Evolutionary conservation across 2,888 invertebrate species (phyloP).

Genomic region (Escarpia spicata): DNA sequence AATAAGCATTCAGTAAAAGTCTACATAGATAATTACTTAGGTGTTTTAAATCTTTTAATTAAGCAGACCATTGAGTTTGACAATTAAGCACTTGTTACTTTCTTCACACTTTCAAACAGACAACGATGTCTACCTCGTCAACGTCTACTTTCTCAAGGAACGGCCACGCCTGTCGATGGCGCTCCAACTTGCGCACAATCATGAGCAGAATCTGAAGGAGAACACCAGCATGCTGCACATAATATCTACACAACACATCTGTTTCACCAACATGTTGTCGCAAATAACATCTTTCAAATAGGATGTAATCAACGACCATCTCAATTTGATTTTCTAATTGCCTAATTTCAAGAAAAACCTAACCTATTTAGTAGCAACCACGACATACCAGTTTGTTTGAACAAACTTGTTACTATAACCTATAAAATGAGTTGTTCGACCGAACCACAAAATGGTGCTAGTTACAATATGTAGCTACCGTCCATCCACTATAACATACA

Average conservation of each 20-base stretch:
- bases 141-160: slow-evolving; percentile 91
- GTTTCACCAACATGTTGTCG: not conserved
- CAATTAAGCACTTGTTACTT: not conserved
- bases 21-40: not conserved
- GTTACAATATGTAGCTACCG: too few relatives aligned
- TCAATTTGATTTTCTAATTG: not conserved
- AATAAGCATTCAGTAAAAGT: not conserved
- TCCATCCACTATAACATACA: too few relatives aligned
- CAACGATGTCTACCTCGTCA: slow-evolving; percentile 29
- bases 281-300: not conserved
- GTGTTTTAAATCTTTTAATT: not conserved
- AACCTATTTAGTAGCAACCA: not conserved
- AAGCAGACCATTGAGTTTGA: too few relatives aligned
- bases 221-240: not conserved
- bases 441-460: too few relatives aligned
- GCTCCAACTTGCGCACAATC: slow-evolving; percentile 83
- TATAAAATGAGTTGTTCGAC: not conserved
- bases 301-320: too few relatives aligned
- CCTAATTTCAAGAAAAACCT: slow-evolving; percentile 68
- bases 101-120: not conserved
- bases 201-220: slow-evolving; percentile 55
- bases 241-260: not conserved
- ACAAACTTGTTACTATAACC: not conserved
- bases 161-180: slow-evolving; percentile 94
- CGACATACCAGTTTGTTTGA: not conserved